A percentile compares a stretch with the other conserved stretches of the same genome.
These are phyloP conservation scores for Myrmecobius fasciatus DNA, from an alignment of 2,113 vertebrate species.

Conservation along the genomic window DNA sequence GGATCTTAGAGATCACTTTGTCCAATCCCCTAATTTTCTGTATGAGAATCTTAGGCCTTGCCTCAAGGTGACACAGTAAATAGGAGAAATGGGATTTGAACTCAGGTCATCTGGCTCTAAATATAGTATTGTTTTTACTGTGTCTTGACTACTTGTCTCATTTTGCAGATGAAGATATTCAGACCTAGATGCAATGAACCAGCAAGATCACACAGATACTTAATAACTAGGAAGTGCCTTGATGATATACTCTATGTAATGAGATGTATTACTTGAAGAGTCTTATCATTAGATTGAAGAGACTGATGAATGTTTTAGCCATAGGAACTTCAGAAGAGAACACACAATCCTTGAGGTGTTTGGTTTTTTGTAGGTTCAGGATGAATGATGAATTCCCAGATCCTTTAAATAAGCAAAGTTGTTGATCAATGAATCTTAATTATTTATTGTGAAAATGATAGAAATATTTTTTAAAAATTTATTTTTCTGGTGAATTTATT, in stretches of 20 bases:
- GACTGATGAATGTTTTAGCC: not conserved
- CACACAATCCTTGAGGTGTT: not conserved
- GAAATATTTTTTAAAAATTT: not conserved
- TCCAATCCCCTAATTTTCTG: not conserved
- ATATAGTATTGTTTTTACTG: not conserved
- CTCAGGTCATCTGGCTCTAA: not conserved
- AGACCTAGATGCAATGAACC: not conserved
- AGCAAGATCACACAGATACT: not conserved
- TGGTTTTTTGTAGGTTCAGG: not conserved
- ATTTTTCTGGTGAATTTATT: not conserved
- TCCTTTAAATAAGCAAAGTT: not conserved
- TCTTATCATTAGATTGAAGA: not conserved
- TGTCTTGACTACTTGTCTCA: not conserved
- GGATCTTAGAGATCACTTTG: not conserved
- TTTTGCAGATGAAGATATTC: not conserved
- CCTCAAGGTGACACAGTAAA: not conserved
- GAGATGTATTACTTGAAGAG: no score
- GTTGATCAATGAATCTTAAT: not conserved
- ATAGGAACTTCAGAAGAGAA: not conserved
- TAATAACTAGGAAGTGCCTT: not conserved
- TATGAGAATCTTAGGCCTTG: not conserved
- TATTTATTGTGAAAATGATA: not conserved
- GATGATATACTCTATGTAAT: not conserved
- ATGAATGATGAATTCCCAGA: no score
- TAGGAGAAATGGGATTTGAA: not conserved